Percentiles rank a stretch among this genome's conserved stretches.
phyloP scores from a whole-genome alignment of 2,797 vertebrate species.

The Lindbergichthys nudifrons region DNA sequence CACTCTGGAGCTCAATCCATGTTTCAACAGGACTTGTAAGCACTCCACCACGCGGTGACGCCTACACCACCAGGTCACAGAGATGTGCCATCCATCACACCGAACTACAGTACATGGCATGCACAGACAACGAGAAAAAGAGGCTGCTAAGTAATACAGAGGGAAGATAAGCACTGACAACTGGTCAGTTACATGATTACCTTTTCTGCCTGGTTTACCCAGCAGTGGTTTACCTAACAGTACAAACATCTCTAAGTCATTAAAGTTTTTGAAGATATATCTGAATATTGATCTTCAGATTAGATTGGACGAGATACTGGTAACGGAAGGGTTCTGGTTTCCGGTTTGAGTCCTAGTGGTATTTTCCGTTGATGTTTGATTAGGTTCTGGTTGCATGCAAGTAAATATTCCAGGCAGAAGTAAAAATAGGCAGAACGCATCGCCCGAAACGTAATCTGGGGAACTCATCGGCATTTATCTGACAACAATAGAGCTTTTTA shows the following conservation, averaged over 20 bases:
- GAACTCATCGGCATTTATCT: too few species aligned
- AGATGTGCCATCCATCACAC: constrained; percentile 27
- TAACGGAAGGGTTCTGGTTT: too few species aligned
- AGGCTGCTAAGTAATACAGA: constrained; percentile 19
- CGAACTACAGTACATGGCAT: constrained; percentile 17
- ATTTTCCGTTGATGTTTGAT: too few species aligned
- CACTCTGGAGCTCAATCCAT: constrained; percentile 33
- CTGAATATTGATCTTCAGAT: too few species aligned
- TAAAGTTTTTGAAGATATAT: too few species aligned
- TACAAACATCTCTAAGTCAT: not conserved
- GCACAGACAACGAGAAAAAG: constrained; percentile 22
- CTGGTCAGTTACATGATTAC: constrained; percentile 7
- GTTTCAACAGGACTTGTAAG: constrained; percentile 34
- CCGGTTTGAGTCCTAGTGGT: too few species aligned
- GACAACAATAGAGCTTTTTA: too few species aligned
- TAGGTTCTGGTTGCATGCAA: too few species aligned
- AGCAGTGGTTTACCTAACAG: not conserved
- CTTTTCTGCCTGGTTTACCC: constrained; percentile 6
- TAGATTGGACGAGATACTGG: too few species aligned
- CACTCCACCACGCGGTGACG: constrained; percentile 40
- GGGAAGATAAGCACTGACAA: not conserved
- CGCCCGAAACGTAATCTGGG: too few species aligned
- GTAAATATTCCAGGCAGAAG: too few species aligned
- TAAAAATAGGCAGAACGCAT: too few species aligned
- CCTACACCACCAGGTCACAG: constrained; percentile 44